Conservation (phyloP, 2,888 invertebrate species). For the Ceramica pisi region DNA sequence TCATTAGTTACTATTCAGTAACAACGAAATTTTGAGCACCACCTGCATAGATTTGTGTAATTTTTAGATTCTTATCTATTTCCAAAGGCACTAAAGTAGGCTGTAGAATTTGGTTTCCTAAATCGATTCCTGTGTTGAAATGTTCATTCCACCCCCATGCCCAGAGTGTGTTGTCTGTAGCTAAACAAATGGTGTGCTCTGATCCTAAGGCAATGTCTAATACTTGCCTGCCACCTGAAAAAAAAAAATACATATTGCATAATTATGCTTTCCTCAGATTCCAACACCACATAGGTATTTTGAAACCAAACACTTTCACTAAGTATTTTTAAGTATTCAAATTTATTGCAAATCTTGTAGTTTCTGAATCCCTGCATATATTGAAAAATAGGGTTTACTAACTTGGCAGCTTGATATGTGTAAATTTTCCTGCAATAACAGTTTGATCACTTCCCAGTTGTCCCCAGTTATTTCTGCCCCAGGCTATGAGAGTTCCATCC, state of each 20-base stretch:
- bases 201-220: constrained; percentile 93
- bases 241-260: neutral
- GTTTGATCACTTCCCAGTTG: constrained; percentile 91
- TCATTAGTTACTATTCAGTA: constrained; percentile 62
- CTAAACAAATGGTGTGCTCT: constrained; percentile 94
- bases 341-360: too few relatives aligned
- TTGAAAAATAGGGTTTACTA: constrained; percentile 38
- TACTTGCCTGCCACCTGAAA: constrained; percentile 87
- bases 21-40: constrained; percentile 87
- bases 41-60: constrained; percentile 83
- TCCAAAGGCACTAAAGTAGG: constrained; percentile 80
- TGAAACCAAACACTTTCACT: neutral
- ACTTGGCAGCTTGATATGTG: constrained; percentile 83
- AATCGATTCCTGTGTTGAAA: constrained; percentile 93
- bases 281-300: too few relatives aligned
- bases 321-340: too few relatives aligned
- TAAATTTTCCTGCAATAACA: constrained; percentile 77
- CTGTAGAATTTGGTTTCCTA: constrained; percentile 75
- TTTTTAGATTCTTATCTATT: constrained; percentile 62
- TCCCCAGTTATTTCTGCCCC: constrained; percentile 96
- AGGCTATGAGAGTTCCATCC: constrained; percentile 92
- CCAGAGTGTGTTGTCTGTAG: constrained; percentile 92
- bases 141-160: constrained; percentile 98
- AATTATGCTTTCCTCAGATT: neutral
- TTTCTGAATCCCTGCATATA: too few relatives aligned